These are phyloP conservation scores for Idris sp. DNA, from an alignment of 1,140 invertebrate genomes.

Conservation along the genomic window DNA sequence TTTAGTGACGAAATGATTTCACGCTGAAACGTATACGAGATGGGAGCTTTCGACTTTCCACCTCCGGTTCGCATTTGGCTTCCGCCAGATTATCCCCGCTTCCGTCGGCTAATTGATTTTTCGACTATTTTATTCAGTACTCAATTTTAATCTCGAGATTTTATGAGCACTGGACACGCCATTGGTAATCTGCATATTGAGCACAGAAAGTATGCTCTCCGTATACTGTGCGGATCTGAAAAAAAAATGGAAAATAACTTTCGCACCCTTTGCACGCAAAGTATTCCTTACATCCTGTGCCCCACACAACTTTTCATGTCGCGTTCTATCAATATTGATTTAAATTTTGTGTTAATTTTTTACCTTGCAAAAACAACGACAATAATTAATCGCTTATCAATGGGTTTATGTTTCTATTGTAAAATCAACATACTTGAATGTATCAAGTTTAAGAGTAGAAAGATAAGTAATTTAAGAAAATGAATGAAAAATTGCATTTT, in stretches of 20 bases:
- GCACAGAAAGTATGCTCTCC: slow-evolving; percentile 49
- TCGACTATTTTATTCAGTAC: slow-evolving; percentile 71
- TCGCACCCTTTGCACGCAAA: slow-evolving; percentile 61
- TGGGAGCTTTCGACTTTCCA: slow-evolving; percentile 60
- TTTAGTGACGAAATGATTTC: slow-evolving; percentile 47
- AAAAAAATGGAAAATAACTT: slow-evolving; percentile 58
- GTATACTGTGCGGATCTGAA: slow-evolving; percentile 24
- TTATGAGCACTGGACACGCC: slow-evolving; percentile 68
- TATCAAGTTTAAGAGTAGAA: too few species aligned
- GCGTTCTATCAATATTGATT: slow-evolving; percentile 57
- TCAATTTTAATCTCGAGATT: slow-evolving; percentile 54
- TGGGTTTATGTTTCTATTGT: slow-evolving; percentile 9
- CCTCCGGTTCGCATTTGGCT: slow-evolving; percentile 58
- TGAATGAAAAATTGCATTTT: too few species aligned
- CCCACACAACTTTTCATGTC: slow-evolving; percentile 33
- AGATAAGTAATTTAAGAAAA: too few species aligned
- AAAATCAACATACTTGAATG: too few species aligned
- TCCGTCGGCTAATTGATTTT: slow-evolving; percentile 74
- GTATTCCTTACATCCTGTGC: slow-evolving; percentile 29
- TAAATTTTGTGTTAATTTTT: slow-evolving; percentile 23
- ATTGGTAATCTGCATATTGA: slow-evolving; percentile 58
- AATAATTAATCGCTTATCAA: slow-evolving; percentile 8
- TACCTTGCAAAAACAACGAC: slow-evolving; percentile 17
- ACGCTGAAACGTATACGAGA: slow-evolving; percentile 40
- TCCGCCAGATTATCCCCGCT: slow-evolving; percentile 69